Percentiles rank a stretch among this genome's conserved stretches.
Evolutionary conservation across 2,888 invertebrate genomes (phyloP).

Genomic region (Lasioglossum figueresi): DNA sequence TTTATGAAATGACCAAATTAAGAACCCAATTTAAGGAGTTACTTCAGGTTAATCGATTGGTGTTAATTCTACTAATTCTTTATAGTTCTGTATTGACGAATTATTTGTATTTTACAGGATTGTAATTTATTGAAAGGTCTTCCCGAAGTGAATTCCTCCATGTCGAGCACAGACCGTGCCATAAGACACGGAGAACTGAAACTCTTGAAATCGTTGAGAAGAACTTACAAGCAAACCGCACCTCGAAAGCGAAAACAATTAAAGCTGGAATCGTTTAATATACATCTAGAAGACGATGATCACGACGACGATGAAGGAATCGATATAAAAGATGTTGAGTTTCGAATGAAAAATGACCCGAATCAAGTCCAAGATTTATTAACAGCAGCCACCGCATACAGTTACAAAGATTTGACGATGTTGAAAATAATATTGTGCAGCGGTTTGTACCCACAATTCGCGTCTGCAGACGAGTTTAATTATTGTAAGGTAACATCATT

Average conservation of each 20-base stretch:
- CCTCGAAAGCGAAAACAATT: constrained; percentile 90
- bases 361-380: constrained; percentile 89
- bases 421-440: constrained; percentile 93
- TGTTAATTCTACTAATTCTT: not conserved
- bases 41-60: constrained; percentile 86
- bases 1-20: constrained; percentile 98
- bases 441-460: constrained; percentile 97
- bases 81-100: not conserved
- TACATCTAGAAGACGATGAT: constrained; percentile 87
- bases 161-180: constrained; percentile 90
- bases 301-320: constrained; percentile 85
- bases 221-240: constrained; percentile 89
- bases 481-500: constrained; percentile 89
- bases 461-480: constrained; percentile 97
- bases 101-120: constrained; percentile 83
- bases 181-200: constrained; percentile 95
- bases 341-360: constrained; percentile 91
- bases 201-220: constrained; percentile 92
- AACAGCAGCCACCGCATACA: constrained; percentile 87
- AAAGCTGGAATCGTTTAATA: constrained; percentile 89
- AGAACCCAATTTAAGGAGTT: constrained; percentile 94
- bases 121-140: constrained; percentile 86
- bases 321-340: constrained; percentile 94
- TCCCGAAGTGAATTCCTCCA: constrained; percentile 85
- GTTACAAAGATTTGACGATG: constrained; percentile 88